Evolutionary conservation across 2,113 vertebrate genomes (phyloP).

Genomic region (Mystacornis crossleyi): DNA sequence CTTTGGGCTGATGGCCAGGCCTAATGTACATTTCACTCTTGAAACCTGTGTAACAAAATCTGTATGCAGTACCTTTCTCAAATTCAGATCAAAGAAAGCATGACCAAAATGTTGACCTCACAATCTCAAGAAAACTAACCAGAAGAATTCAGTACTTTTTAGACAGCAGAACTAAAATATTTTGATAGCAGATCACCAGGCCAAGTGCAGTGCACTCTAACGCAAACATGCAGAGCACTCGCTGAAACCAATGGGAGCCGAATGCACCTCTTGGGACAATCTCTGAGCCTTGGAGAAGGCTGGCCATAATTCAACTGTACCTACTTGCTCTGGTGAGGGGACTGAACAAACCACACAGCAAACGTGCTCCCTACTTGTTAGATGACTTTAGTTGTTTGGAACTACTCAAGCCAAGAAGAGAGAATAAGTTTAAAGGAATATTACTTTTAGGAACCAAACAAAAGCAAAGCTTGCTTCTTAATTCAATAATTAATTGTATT

Average conservation of each 20-base stretch:
- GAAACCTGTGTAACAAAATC: not conserved
- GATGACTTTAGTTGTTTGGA: slow-evolving; percentile 19
- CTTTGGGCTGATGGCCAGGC: not conserved
- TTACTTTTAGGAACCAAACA: slow-evolving; percentile 83
- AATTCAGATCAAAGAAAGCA: not conserved
- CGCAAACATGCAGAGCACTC: not conserved
- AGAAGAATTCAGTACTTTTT: not conserved
- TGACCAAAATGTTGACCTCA: not conserved
- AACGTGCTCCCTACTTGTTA: slow-evolving; percentile 54
- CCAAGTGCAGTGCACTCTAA: not conserved
- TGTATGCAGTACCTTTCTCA: not conserved
- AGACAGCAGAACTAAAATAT: not conserved
- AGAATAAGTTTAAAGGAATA: slow-evolving; percentile 63
- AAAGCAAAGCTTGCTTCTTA: slow-evolving; percentile 29
- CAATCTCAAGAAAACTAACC: not conserved
- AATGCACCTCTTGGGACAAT: not conserved
- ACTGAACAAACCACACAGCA: slow-evolving; percentile 36
- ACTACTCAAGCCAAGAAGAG: slow-evolving; percentile 66
- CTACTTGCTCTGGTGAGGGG: slow-evolving; percentile 35
- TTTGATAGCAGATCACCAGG: not conserved
- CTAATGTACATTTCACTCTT: not conserved
- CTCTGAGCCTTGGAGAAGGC: not conserved
- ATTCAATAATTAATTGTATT: not conserved
- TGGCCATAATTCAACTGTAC: not conserved
- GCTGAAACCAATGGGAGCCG: not conserved